Conservation (phyloP, 2,113 vertebrate species). For the Tupaia tana region DNA sequence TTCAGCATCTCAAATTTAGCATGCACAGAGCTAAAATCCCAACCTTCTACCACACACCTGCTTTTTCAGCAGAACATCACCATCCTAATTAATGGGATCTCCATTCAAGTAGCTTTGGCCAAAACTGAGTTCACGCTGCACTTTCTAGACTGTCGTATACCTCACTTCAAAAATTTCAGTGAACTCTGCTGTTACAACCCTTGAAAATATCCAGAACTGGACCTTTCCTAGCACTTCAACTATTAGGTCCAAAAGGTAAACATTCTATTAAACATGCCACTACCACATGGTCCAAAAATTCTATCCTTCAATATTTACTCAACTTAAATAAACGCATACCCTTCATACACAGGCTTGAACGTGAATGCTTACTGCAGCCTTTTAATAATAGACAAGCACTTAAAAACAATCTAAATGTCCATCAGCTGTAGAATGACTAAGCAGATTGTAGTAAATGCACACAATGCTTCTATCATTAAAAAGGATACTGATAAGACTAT, state of each 20-base stretch:
- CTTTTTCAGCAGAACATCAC: not conserved
- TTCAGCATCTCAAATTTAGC: not conserved
- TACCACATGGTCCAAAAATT: not conserved
- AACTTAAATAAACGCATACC: not conserved
- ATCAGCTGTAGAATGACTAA: not conserved
- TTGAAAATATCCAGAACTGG: not conserved
- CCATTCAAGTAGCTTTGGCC: not conserved
- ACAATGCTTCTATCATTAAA: not conserved
- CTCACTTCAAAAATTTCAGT: not conserved
- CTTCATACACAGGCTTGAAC: not conserved
- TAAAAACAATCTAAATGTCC: not conserved
- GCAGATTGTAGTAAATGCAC: not conserved
- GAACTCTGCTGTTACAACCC: not conserved
- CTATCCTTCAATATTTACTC: not conserved
- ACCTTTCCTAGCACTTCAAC: not conserved
- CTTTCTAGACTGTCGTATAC: not conserved
- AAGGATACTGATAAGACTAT: not conserved
- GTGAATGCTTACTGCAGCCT: not conserved
- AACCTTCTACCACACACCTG: not conserved
- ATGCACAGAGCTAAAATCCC: not conserved
- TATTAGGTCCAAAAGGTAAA: too few relatives aligned
- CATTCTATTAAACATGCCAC: not conserved
- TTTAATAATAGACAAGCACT: not conserved
- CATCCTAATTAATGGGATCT: not conserved
- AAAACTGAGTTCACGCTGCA: not conserved